These are phyloP conservation scores for Caerostris darwini DNA, from an alignment of 1,140 invertebrate genomes.

Conservation along the genomic window DNA sequence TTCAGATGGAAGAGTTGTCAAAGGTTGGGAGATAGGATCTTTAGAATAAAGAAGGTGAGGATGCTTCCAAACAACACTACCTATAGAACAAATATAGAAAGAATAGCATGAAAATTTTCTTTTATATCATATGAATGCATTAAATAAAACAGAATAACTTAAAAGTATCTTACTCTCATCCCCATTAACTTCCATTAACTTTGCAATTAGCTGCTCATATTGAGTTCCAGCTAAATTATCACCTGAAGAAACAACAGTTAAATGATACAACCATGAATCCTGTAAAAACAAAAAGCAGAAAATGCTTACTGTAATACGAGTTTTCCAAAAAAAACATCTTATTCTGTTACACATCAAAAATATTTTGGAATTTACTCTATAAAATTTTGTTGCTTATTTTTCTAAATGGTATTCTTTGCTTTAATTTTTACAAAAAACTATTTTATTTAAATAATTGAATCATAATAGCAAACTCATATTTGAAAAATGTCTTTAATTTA, in stretches of 20 bases:
- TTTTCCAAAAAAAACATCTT: too few species aligned
- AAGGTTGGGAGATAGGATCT: constrained; percentile 91
- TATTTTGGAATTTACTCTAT: too few species aligned
- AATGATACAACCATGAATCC: constrained; percentile 96
- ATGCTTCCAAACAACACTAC: constrained; percentile 96
- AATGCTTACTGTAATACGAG: too few species aligned
- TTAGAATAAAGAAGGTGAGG: constrained; percentile 94
- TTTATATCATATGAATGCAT: neutral
- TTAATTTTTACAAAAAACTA: too few species aligned
- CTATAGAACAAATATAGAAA: constrained; percentile 82
- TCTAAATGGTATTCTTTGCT: too few species aligned
- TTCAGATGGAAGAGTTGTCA: constrained; percentile 93
- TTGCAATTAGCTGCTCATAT: constrained; percentile 96
- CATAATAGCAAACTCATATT: too few species aligned
- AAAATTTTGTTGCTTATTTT: too few species aligned
- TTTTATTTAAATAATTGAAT: too few species aligned
- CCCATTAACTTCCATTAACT: constrained; percentile 96
- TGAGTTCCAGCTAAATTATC: constrained; percentile 94
- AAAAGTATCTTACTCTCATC: constrained; percentile 88
- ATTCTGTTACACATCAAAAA: too few species aligned
- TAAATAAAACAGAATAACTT: constrained; percentile 13
- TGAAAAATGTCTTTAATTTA: too few species aligned
- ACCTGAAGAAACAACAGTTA: constrained; percentile 95
- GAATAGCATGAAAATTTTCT: neutral
- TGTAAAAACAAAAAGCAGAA: constrained; percentile 79